These are phyloP conservation scores for Sebastes ruberrimus DNA, from an alignment of 2,797 vertebrate species.

Conservation along the genomic window DNA sequence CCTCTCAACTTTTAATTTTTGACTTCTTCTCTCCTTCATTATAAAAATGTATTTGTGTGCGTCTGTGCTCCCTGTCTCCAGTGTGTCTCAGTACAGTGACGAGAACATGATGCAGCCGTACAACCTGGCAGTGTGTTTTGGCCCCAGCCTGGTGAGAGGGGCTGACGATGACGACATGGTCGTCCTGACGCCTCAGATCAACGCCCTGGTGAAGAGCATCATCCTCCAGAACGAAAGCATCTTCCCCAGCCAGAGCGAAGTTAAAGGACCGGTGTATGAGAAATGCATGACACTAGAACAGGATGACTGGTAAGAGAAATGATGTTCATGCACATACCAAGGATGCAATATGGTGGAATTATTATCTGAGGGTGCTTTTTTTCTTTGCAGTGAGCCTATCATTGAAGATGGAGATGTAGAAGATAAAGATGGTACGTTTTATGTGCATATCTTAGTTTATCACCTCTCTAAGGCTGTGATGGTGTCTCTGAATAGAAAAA, in stretches of 20 bases:
- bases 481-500: not conserved
- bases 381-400: conserved; percentile 70
- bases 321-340: not conserved
- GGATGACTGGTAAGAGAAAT: conserved; percentile 78
- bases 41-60: not conserved
- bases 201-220: conserved; percentile 86
- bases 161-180: conserved; percentile 81
- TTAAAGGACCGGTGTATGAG: conserved; percentile 87
- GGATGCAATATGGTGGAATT: not conserved
- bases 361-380: not conserved
- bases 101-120: conserved; percentile 97
- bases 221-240: conserved; percentile 85
- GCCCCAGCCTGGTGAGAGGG: conserved; percentile 87
- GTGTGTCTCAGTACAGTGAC: conserved; percentile 91
- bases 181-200: conserved; percentile 87
- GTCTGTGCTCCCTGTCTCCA: conserved; percentile 44
- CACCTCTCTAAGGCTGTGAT: not conserved
- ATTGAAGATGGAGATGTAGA: conserved; percentile 81
- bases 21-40: not conserved
- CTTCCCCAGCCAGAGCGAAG: conserved; percentile 80
- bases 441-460: not conserved
- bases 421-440: conserved; percentile 73
- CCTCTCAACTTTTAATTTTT: not conserved
- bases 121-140: conserved; percentile 93
- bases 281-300: conserved; percentile 87